phyloP scores from a whole-genome alignment of 2,797 vertebrate genomes.

The Valencia hispanica region DNA sequence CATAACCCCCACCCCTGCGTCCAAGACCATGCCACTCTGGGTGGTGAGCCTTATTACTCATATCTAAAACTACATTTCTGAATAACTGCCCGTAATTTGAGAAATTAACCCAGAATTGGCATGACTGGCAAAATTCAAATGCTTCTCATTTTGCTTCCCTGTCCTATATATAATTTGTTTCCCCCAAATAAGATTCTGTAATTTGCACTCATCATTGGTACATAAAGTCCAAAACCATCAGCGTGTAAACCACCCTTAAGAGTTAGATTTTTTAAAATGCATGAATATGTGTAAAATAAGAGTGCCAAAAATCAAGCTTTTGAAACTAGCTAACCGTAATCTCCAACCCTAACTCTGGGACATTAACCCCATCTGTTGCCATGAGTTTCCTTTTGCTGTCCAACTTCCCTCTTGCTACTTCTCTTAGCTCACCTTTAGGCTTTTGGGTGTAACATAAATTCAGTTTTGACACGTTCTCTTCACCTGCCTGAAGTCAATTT shows the following conservation, averaged over 20 bases:
- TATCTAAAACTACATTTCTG: too few species aligned
- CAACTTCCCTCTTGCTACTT: background rate
- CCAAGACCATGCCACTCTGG: too few species aligned
- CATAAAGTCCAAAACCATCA: background rate
- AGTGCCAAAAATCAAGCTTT: background rate
- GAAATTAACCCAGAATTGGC: too few species aligned
- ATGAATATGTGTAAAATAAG: background rate
- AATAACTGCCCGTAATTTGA: too few species aligned
- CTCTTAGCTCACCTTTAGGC: background rate
- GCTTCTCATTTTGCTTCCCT: too few species aligned
- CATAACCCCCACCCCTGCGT: too few species aligned
- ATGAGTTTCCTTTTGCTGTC: background rate
- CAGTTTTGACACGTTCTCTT: conserved; percentile 2
- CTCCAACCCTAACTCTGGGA: background rate
- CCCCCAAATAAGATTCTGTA: too few species aligned
- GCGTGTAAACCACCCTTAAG: too few species aligned
- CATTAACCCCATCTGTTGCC: background rate
- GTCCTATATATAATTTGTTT: too few species aligned
- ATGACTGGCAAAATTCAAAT: too few species aligned
- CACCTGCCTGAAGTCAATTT: conserved; percentile 7
- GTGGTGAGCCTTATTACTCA: too few species aligned
- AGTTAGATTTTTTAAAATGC: background rate
- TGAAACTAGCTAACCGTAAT: background rate
- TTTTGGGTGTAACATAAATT: conserved; percentile 2
- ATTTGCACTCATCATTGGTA: background rate